Conservation (phyloP, 37 sponge, comb jelly and placozoan genomes). For the Oscarella lobularis region DNA sequence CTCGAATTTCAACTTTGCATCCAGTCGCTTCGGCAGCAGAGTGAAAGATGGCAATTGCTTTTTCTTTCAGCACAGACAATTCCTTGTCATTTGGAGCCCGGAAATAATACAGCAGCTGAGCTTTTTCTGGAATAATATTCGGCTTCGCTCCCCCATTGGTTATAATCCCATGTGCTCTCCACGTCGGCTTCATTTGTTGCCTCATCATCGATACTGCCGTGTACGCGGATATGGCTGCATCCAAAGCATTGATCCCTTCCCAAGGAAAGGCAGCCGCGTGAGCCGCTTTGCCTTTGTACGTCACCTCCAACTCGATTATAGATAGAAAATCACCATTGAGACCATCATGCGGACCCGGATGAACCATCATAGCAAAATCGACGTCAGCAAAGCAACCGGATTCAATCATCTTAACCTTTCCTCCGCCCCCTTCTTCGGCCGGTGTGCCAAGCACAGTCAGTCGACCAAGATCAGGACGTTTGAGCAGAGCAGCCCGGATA, state of each 20-base stretch:
- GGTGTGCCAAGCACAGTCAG: conserved; percentile 75
- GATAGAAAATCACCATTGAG: conserved; percentile 12
- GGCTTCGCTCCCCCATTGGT: conserved; percentile 48
- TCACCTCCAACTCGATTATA: conserved; percentile 7
- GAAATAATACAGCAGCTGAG: conserved; percentile 33
- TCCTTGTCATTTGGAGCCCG: conserved; percentile 30
- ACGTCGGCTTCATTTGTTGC: conserved; percentile 70
- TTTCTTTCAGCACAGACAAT: conserved; percentile 11
- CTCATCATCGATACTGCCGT: conserved; percentile 54
- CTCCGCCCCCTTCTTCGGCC: conserved; percentile 79
- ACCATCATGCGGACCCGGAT: conserved; percentile 38
- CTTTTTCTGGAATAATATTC: conserved; percentile 51
- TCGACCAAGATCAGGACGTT: conserved; percentile 10
- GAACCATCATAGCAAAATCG: conserved; percentile 87
- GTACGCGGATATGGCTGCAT: conserved; percentile 80
- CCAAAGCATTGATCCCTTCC: conserved; percentile 74
- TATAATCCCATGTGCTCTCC: conserved; percentile 63
- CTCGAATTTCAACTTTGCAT: conserved; percentile 16
- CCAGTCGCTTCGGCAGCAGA: conserved; percentile 33
- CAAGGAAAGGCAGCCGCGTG: conserved; percentile 74
- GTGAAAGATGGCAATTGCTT: conserved; percentile 43
- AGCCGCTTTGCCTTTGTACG: conserved; percentile 56
- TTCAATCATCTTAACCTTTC: conserved; percentile 59
- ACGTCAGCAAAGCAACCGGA: conserved; percentile 43
- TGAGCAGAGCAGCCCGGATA: conserved; percentile 55